Evolutionary conservation across 2,113 vertebrate species (phyloP).

Genomic region (Argyrosomus japonicus): DNA sequence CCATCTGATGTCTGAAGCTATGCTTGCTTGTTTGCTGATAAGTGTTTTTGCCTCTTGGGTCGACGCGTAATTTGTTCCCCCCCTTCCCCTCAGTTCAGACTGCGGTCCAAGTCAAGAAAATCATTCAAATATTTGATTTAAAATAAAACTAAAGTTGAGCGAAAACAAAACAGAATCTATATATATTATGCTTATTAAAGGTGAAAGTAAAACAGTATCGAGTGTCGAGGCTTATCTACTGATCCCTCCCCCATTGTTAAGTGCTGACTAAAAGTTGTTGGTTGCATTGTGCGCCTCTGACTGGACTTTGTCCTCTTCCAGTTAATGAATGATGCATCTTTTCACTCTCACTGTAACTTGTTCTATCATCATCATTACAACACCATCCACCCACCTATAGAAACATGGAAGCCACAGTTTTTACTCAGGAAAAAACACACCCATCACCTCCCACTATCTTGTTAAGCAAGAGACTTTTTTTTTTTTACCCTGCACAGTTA

Average conservation of each 20-base stretch:
- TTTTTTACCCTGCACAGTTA: constrained; percentile 22
- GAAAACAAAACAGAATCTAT: not conserved
- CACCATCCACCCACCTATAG: constrained; percentile 3
- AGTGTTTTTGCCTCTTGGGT: constrained; percentile 22
- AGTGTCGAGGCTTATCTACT: constrained; percentile 2
- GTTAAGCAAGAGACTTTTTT: constrained; percentile 48
- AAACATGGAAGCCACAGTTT: constrained; percentile 22
- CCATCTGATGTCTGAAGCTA: constrained; percentile 56
- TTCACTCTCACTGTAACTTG: constrained; percentile 53
- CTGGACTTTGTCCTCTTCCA: constrained; percentile 71
- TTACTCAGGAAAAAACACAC: constrained; percentile 20
- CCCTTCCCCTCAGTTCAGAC: not conserved
- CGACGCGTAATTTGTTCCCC: not conserved
- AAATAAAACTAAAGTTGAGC: not conserved
- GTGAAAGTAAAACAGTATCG: not conserved
- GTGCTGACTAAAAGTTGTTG: constrained; percentile 1
- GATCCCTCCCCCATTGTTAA: constrained; percentile 1
- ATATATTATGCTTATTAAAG: not conserved
- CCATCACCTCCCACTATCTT: constrained; percentile 36
- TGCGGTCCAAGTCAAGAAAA: not conserved
- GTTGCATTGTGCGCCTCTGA: not conserved
- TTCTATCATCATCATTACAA: not conserved
- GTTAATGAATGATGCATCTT: constrained; percentile 74
- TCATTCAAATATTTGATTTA: not conserved
- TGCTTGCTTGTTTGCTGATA: constrained; percentile 36